phyloP scores from a whole-genome alignment of 2,797 vertebrate genomes.

The Squalus acanthias region DNA sequence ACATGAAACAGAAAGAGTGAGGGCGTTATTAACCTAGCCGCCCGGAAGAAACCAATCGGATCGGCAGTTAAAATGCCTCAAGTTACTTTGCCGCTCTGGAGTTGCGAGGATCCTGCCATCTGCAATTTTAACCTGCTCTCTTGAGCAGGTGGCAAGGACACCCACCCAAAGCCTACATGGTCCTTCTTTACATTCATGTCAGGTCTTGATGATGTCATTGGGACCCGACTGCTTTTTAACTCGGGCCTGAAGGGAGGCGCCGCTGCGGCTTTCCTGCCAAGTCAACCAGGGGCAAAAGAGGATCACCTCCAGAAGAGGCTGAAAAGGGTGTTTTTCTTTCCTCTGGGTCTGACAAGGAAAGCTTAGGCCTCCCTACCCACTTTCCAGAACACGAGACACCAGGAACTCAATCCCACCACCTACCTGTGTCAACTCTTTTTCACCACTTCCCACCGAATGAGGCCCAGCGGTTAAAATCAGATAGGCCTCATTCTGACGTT shows the following conservation, averaged over 20 bases:
- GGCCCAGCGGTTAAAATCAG: background rate
- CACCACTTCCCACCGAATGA: background rate
- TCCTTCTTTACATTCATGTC: background rate
- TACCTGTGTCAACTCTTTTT: background rate
- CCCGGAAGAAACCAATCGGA: background rate
- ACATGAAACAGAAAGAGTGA: too few relatives aligned
- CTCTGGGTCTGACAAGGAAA: background rate
- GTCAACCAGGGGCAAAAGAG: background rate
- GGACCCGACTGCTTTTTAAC: background rate
- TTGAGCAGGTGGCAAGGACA: background rate
- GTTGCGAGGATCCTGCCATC: background rate
- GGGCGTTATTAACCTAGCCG: background rate
- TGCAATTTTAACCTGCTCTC: background rate
- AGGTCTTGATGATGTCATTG: background rate
- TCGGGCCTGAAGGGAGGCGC: background rate
- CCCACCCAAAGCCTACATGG: background rate
- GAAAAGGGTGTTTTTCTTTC: background rate
- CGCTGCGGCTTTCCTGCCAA: background rate
- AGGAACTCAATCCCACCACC: background rate
- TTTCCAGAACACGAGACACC: background rate
- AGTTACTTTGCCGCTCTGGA: background rate
- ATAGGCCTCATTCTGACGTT: background rate
- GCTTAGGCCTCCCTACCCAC: background rate
- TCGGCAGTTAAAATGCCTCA: background rate
- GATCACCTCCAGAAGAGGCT: background rate